These are phyloP conservation scores for Nemoura dubitans DNA, from an alignment of 2,888 invertebrate species.

Conservation along the genomic window DNA sequence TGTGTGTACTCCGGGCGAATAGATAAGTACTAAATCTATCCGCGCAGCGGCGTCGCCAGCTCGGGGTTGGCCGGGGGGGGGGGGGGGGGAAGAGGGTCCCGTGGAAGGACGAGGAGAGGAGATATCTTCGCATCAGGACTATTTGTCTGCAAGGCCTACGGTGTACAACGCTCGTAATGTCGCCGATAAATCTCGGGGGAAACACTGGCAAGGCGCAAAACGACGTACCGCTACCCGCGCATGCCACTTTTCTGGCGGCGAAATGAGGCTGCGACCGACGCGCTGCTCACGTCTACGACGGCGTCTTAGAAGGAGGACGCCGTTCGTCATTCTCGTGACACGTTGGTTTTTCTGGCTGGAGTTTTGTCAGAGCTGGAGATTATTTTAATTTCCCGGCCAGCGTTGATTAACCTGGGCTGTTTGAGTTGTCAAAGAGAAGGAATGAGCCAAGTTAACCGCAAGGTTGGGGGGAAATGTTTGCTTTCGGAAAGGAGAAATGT, in stretches of 20 bases:
- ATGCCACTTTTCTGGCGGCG: neutral
- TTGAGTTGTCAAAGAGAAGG: neutral
- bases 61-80: too few species aligned
- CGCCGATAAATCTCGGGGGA: conserved; percentile 30
- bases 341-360: neutral
- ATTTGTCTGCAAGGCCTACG: conserved; percentile 34
- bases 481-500: neutral
- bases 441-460: neutral
- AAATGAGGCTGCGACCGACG: neutral
- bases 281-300: neutral
- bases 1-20: neutral
- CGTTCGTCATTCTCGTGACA: too few species aligned
- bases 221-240: neutral
- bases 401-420: conserved; percentile 22
- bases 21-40: conserved; percentile 20
- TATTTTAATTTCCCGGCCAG: neutral
- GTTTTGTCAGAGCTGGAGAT: neutral
- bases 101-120: neutral
- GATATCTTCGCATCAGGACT: conserved; percentile 20
- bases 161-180: conserved; percentile 33
- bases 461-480: neutral
- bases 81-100: neutral
- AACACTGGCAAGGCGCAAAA: conserved; percentile 42
- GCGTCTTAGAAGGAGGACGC: too few species aligned
- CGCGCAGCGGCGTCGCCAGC: neutral